Evolutionary conservation across 2,113 vertebrate species (phyloP), one percentile per base, ranked within the genome.

Genomic region (Callocephalon fimbriatum): DNA sequence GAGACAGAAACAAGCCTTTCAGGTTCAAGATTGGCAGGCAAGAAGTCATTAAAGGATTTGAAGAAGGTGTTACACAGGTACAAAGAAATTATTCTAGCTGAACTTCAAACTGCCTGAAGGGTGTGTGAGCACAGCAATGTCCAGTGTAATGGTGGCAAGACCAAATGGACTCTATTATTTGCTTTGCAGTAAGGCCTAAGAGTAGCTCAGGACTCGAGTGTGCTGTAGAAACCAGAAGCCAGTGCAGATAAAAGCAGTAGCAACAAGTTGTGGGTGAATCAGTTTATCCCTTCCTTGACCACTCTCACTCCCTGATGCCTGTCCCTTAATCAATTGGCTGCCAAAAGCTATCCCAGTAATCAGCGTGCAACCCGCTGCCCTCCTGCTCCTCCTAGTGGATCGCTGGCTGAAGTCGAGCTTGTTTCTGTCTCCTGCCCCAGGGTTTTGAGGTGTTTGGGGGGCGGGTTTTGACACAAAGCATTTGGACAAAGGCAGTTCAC

Each of bases 21-120:
- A 99, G 99, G 96, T 99, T 99, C 98, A 99, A 99, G 98, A 99
- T 99, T 25, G 99, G 99, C 93, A 98, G 98, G 63, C 98, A 98
- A 96, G 99, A 99, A 98, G 99, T 99, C 95, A 99, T 99, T 95
- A 99, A 99, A 95, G 99, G 99, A 90, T 99, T 99, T 98, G 99
- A 99, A 94, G 99, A 99, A 97, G 99, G 99, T 42, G 98, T 99
- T 72, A 98, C 98, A 97, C 99, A 99, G 99, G 99, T 99, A 98
- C 87, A 88, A 82, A 84, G 47, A 48, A 67, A 79, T 72, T 3
- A 65, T 35, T 90, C 53, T 81, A 35, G 12, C 18, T 83, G 62
- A 66, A 79, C 54, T 42, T 53, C 22, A 35, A 37, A 27, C 16
- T 3, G 7, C 37, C 42, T 86, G 75, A 79, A 58, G 31, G 22